A percentile compares a stretch with the other conserved stretches of the same genome.
Evolutionary conservation across 2,113 vertebrate species (phyloP).

Genomic region (Actenoides lindsayi): DNA sequence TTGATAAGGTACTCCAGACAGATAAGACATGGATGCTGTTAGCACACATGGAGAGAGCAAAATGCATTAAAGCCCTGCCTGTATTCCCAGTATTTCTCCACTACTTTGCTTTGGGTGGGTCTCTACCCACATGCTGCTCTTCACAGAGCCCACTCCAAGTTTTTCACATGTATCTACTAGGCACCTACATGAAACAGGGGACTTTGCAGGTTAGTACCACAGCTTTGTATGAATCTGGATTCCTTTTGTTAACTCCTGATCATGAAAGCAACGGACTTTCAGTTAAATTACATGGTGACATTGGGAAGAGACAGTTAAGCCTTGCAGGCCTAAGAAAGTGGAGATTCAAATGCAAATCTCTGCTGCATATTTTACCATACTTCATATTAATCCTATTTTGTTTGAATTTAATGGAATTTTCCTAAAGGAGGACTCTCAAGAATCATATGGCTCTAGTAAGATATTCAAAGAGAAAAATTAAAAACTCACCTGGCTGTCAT

Average conservation of each 20-base stretch:
- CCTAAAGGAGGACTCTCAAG: neutral
- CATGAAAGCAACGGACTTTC: neutral
- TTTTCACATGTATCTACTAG: neutral
- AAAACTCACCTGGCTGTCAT: neutral
- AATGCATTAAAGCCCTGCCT: neutral
- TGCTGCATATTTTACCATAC: neutral
- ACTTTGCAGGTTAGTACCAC: neutral
- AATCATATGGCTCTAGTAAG: neutral
- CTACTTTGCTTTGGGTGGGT: neutral
- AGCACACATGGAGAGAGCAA: neutral
- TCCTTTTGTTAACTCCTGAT: neutral
- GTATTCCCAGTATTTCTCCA: neutral
- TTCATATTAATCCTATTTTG: neutral
- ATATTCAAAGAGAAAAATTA: neutral
- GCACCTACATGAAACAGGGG: neutral
- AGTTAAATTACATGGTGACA: neutral
- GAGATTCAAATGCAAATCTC: neutral
- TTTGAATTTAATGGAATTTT: neutral
- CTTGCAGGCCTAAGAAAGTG: neutral
- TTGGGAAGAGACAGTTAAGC: neutral
- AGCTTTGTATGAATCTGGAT: neutral
- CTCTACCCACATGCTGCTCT: neutral
- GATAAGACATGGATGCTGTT: accelerated
- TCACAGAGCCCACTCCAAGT: neutral
- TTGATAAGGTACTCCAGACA: neutral